A percentile compares a stretch with the other conserved stretches of the same genome.
These are phyloP conservation scores for Bombus impatiens DNA, from an alignment of 1,140 invertebrate species.

Conservation along the genomic window DNA sequence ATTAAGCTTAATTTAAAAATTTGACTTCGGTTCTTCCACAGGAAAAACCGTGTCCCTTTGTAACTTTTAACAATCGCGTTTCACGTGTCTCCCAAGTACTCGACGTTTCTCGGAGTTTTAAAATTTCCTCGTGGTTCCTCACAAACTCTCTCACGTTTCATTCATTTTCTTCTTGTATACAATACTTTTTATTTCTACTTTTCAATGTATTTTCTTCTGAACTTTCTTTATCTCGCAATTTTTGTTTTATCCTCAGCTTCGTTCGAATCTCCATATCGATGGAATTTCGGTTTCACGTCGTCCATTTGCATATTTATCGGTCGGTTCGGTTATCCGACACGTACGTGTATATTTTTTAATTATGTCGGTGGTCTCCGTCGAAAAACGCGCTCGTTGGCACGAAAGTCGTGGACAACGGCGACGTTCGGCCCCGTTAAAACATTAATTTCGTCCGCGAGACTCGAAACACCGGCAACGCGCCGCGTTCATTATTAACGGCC, in stretches of 20 bases:
- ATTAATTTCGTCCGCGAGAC: slow-evolving; percentile 41
- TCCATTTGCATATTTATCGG: background rate
- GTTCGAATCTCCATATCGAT: background rate
- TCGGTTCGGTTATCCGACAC: background rate
- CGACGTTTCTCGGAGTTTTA: too few relatives aligned
- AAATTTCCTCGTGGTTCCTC: background rate
- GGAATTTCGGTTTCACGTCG: background rate
- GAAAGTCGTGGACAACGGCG: slow-evolving; percentile 1
- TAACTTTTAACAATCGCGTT: background rate
- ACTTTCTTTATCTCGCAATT: background rate
- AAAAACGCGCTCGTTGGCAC: background rate
- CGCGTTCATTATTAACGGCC: slow-evolving; percentile 41
- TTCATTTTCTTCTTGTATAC: background rate
- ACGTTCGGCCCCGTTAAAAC: slow-evolving; percentile 8
- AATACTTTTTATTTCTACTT: background rate
- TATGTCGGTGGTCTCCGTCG: background rate
- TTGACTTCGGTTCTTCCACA: too few relatives aligned
- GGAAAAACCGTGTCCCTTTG: background rate
- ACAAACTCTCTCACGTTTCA: background rate
- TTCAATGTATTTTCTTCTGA: background rate
- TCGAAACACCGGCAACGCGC: slow-evolving; percentile 28
- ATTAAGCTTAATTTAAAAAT: background rate
- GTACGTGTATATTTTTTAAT: slow-evolving; percentile 27
- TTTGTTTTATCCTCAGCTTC: background rate
- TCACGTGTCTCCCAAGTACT: background rate